These are phyloP conservation scores for Lymantria monacha DNA, from an alignment of 2,888 invertebrate species.

Conservation along the genomic window DNA sequence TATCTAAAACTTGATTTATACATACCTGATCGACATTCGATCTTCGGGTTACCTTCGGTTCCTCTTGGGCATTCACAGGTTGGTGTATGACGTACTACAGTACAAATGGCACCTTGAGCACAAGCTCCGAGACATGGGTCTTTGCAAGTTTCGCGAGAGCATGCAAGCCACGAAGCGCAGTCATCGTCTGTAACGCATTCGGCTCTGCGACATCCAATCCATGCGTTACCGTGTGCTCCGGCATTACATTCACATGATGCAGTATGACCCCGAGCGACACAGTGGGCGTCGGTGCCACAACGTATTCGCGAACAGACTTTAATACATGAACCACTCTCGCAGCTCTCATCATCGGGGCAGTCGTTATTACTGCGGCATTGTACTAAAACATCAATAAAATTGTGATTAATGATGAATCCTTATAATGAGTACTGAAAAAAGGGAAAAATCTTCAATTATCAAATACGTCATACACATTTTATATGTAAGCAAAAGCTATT, in stretches of 20 bases:
- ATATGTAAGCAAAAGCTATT: too few species aligned
- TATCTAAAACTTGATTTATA: neutral
- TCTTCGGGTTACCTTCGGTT: constrained; percentile 89
- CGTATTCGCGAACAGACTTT: constrained; percentile 90
- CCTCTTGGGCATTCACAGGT: constrained; percentile 92
- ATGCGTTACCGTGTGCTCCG: constrained; percentile 90
- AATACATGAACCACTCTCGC: constrained; percentile 90
- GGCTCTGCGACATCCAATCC: constrained; percentile 88
- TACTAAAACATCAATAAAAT: constrained; percentile 70
- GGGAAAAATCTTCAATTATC: too few species aligned
- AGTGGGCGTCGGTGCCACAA: constrained; percentile 91
- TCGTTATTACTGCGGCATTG: constrained; percentile 93
- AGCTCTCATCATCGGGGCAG: constrained; percentile 91
- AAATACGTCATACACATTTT: too few species aligned
- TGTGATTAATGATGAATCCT: too few species aligned
- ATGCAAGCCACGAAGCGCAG: constrained; percentile 90
- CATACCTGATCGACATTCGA: constrained; percentile 83
- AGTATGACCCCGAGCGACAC: constrained; percentile 89
- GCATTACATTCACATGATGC: constrained; percentile 90
- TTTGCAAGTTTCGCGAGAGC: constrained; percentile 89
- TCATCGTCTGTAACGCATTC: constrained; percentile 90
- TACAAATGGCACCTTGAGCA: constrained; percentile 89
- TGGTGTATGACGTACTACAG: constrained; percentile 88
- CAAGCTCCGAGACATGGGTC: constrained; percentile 94
- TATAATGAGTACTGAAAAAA: too few species aligned